phyloP scores from a whole-genome alignment of 2,113 vertebrate species.

The Fregata magnificens region DNA sequence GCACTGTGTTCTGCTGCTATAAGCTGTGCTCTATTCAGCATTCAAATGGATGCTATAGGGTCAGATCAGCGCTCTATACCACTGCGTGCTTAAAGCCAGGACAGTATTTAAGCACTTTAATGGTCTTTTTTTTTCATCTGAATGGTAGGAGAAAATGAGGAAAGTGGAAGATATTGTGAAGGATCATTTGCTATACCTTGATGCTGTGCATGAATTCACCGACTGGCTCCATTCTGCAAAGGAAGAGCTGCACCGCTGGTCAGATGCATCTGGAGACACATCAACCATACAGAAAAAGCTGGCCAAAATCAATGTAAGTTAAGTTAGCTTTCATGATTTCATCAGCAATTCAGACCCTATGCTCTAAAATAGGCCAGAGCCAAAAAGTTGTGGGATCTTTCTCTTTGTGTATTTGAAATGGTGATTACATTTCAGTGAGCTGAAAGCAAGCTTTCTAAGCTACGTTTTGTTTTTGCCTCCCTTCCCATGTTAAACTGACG shows the following conservation, averaged over 20 bases:
- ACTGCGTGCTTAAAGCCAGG: background rate
- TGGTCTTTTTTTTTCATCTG: background rate
- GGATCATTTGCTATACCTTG: slow-evolving; percentile 92
- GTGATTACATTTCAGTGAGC: background rate
- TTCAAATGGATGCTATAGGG: background rate
- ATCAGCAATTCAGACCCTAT: background rate
- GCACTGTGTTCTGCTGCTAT: background rate
- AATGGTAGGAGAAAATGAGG: slow-evolving; percentile 86
- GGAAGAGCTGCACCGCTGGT: slow-evolving; percentile 96
- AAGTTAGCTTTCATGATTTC: background rate
- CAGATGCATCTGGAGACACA: slow-evolving; percentile 87
- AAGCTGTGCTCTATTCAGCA: background rate
- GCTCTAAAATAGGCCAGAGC: background rate
- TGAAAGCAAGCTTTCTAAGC: background rate
- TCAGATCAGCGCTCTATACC: background rate
- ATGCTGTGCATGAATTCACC: slow-evolving; percentile 91
- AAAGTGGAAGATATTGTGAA: slow-evolving; percentile 87
- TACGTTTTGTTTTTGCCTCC: background rate
- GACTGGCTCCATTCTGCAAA: slow-evolving; percentile 96
- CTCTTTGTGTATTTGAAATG: background rate
- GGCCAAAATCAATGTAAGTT: slow-evolving; percentile 88
- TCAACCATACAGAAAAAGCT: slow-evolving; percentile 83
- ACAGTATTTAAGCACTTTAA: background rate
- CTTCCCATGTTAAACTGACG: background rate
- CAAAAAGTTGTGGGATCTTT: background rate